A percentile compares a stretch with the other conserved stretches of the same genome.
Conservation (phyloP, 1,140 invertebrate species). For the Teleogryllus occipitalis region DNA sequence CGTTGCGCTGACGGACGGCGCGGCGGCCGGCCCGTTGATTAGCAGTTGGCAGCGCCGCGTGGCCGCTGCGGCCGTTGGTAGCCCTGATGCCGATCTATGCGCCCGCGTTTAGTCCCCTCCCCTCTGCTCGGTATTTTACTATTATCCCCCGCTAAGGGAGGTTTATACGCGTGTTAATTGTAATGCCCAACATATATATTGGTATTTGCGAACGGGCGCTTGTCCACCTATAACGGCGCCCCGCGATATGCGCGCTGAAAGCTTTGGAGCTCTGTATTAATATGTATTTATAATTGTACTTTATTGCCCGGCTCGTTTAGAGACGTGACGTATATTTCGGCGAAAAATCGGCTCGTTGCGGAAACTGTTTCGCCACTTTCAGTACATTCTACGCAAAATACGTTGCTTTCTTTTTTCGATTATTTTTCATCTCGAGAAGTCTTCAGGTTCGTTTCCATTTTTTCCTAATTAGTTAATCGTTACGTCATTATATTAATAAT, state of each 20-base stretch:
- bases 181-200: constrained; percentile 5
- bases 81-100: background rate
- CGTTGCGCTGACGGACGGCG: background rate
- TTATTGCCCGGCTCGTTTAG: background rate
- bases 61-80: background rate
- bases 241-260: background rate
- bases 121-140: background rate
- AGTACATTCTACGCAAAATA: too few species aligned
- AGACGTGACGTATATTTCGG: background rate
- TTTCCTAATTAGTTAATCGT: too few species aligned
- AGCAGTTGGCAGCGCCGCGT: constrained; percentile 2
- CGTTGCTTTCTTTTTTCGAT: too few species aligned
- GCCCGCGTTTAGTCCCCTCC: background rate
- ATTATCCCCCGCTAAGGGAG: background rate
- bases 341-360: background rate
- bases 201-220: background rate
- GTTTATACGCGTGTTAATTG: constrained; percentile 1
- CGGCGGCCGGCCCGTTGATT: background rate
- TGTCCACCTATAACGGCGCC: background rate
- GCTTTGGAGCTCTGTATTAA: constrained; percentile 4
- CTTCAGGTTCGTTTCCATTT: too few species aligned
- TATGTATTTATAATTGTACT: constrained; percentile 6
- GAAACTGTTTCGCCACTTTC: background rate
- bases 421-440: too few species aligned
- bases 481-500: too few species aligned